Percentiles rank a stretch among this genome's conserved stretches.
phyloP scores from a whole-genome alignment of 53 echinoderm and acorn worm genomes.

The Mesocentrotus franciscanus region DNA sequence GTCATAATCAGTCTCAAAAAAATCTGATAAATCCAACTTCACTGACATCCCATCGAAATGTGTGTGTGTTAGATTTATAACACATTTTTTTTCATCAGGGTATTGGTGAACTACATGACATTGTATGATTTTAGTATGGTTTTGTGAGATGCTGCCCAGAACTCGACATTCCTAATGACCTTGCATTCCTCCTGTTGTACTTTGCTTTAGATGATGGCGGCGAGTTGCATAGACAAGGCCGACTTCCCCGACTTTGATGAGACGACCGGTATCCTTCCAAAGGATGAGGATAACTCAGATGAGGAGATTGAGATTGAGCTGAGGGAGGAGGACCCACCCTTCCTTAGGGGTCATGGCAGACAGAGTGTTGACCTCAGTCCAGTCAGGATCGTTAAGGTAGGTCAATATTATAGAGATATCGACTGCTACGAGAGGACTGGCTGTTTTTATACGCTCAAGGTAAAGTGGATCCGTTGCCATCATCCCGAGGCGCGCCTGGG shows the following conservation, averaged over 20 bases:
- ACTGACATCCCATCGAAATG: too few relatives aligned
- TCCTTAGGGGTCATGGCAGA: slow-evolving; percentile 91
- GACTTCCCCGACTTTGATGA: slow-evolving; percentile 99
- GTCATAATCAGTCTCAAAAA: too few relatives aligned
- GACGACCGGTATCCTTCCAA: slow-evolving; percentile 84
- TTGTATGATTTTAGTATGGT: neutral
- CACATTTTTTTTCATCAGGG: too few relatives aligned
- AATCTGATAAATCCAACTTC: too few relatives aligned
- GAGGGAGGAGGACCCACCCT: slow-evolving; percentile 95
- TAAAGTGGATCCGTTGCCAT: too few relatives aligned
- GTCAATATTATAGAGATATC: neutral
- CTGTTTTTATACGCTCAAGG: too few relatives aligned
- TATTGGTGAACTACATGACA: too few relatives aligned
- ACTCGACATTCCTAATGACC: neutral
- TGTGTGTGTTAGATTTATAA: too few relatives aligned
- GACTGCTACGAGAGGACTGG: too few relatives aligned
- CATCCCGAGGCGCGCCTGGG: too few relatives aligned
- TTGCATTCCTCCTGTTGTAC: neutral
- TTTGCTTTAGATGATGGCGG: slow-evolving; percentile 85
- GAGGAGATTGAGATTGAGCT: slow-evolving; percentile 98
- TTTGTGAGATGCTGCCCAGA: neutral
- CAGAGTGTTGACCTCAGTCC: slow-evolving; percentile 98
- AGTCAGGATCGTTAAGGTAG: slow-evolving; percentile 96
- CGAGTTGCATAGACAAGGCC: slow-evolving; percentile 86
- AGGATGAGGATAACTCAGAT: slow-evolving; percentile 94